Conservation (phyloP, 2,797 vertebrate species). For the Myoxocephalus aenaeus region DNA sequence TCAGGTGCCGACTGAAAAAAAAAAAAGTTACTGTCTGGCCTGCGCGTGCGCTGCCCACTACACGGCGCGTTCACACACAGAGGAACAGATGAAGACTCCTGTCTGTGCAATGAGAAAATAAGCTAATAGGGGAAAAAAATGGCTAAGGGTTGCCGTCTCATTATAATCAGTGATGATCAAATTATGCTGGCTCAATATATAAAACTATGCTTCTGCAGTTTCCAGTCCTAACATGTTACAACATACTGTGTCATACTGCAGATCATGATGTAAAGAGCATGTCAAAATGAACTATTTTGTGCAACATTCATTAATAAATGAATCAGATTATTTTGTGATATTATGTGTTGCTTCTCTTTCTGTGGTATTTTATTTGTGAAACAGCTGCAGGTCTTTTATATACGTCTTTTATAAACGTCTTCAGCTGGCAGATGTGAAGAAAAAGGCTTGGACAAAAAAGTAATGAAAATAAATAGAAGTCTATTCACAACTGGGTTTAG, state of each 20-base stretch:
- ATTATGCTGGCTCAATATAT: background rate
- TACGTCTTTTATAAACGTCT: background rate
- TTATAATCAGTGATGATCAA: background rate
- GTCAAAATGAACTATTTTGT: conserved; percentile 21
- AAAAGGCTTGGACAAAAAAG: background rate
- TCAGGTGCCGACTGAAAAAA: too few species aligned
- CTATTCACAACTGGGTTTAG: too few species aligned
- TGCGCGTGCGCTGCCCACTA: too few species aligned
- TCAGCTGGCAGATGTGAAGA: background rate
- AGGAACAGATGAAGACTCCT: too few species aligned
- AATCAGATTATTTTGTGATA: background rate
- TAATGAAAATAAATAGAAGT: background rate
- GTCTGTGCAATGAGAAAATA: too few species aligned
- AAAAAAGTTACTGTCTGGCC: too few species aligned
- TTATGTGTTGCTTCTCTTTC: background rate
- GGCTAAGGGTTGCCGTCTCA: conserved; percentile 9
- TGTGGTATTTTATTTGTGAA: conserved; percentile 10
- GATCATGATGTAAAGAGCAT: background rate
- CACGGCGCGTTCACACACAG: too few species aligned
- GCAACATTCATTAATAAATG: conserved; percentile 30
- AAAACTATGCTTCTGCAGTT: background rate
- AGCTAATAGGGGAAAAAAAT: too few species aligned
- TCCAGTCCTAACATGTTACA: background rate
- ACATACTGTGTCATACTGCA: background rate
- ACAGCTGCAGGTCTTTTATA: background rate